phyloP scores from a whole-genome alignment of 2,888 invertebrate genomes.

The Trachelus troglodyta region DNA sequence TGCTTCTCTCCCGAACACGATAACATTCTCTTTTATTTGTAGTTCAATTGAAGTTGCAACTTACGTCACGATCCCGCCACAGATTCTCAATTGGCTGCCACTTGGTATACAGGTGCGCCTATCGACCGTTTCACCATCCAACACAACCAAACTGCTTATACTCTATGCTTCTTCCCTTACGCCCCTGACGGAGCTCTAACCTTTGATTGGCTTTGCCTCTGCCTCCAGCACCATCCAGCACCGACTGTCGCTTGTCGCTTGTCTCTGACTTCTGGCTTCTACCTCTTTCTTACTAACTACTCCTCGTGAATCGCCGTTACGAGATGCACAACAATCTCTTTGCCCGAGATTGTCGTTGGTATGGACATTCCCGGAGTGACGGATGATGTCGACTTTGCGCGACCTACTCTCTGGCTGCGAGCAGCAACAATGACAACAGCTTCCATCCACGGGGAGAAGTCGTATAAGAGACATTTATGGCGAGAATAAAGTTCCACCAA shows the following conservation, averaged over 20 bases:
- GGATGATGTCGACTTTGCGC: background rate
- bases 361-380: background rate
- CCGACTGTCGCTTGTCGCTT: background rate
- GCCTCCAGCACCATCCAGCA: background rate
- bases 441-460: background rate
- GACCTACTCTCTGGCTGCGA: background rate
- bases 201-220: background rate
- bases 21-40: background rate
- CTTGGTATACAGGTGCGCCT: background rate
- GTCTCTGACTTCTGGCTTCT: background rate
- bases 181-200: background rate
- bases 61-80: slow-evolving; percentile 25
- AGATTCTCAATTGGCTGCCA: background rate
- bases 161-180: background rate
- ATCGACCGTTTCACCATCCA: slow-evolving; percentile 2
- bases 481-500: background rate
- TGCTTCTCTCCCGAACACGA: background rate
- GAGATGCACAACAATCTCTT: background rate
- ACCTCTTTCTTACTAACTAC: background rate
- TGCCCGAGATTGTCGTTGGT: background rate
- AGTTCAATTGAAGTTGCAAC: slow-evolving; percentile 21
- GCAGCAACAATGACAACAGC: background rate
- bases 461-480: background rate
- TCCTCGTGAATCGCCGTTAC: background rate
- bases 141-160: background rate